Conservation (phyloP, 2,888 invertebrate species). For the Masnerella sp. region DNA sequence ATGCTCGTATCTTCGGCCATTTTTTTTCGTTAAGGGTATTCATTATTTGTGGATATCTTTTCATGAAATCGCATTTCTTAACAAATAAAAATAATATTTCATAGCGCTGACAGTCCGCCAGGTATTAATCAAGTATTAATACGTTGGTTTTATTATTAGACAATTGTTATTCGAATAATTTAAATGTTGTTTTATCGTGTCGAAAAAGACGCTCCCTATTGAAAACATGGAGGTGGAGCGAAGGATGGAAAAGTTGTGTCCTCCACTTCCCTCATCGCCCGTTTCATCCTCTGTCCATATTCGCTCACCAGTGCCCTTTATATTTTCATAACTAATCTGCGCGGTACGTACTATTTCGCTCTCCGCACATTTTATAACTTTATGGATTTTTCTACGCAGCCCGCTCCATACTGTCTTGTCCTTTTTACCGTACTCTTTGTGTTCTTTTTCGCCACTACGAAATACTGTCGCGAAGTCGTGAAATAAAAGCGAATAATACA, state of each 20-base stretch:
- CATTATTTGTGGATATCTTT: too few relatives aligned
- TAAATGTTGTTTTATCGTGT: slow-evolving; percentile 26
- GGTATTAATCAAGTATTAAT: background rate
- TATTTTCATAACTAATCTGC: slow-evolving; percentile 77
- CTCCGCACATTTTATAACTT: slow-evolving; percentile 83
- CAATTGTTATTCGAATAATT: slow-evolving; percentile 30
- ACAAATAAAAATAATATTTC: slow-evolving; percentile 39
- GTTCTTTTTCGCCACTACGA: slow-evolving; percentile 61
- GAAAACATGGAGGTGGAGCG: slow-evolving; percentile 59
- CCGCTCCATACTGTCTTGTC: slow-evolving; percentile 57
- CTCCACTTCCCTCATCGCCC: slow-evolving; percentile 68
- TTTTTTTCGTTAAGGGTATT: slow-evolving; percentile 21
- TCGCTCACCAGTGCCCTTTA: slow-evolving; percentile 71
- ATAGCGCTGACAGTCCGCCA: slow-evolving; percentile 12
- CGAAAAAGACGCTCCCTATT: slow-evolving; percentile 48
- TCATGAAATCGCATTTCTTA: slow-evolving; percentile 27
- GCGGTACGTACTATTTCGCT: slow-evolving; percentile 73
- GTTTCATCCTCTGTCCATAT: slow-evolving; percentile 69
- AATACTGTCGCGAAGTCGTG: slow-evolving; percentile 66
- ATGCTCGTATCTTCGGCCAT: slow-evolving; percentile 24
- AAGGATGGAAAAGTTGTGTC: slow-evolving; percentile 73
- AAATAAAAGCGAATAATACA: slow-evolving; percentile 64
- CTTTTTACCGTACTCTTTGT: slow-evolving; percentile 61
- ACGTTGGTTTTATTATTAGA: slow-evolving; percentile 24
- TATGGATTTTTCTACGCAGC: slow-evolving; percentile 83